Evolutionary conservation across 2,888 invertebrate genomes (phyloP).

Genomic region (Adineta ricciae): DNA sequence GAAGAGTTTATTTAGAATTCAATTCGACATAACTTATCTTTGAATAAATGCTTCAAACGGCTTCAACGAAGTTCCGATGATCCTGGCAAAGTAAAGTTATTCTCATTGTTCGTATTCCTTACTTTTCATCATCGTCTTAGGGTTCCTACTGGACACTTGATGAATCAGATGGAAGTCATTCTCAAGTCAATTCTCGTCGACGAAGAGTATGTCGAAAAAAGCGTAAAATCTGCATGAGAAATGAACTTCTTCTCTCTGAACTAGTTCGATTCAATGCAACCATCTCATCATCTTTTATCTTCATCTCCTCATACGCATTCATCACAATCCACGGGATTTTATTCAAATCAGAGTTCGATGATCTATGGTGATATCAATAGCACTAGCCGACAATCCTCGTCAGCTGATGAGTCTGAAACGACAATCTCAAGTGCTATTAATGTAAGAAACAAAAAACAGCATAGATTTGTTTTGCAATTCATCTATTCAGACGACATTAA

Average conservation of each 20-base stretch:
- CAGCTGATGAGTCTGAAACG: neutral
- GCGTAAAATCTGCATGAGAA: neutral
- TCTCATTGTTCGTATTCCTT: constrained; percentile 5
- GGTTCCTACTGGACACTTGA: constrained; percentile 53
- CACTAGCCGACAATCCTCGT: neutral
- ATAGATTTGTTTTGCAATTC: neutral
- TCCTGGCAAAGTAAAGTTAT: constrained; percentile 58
- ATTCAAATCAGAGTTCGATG: neutral
- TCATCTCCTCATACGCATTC: neutral
- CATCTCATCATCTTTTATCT: neutral
- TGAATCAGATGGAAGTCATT: neutral
- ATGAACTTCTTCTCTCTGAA: neutral
- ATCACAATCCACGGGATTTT: neutral
- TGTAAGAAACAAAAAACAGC: neutral
- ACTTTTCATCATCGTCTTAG: constrained; percentile 39
- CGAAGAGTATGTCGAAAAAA: neutral
- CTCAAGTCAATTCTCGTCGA: neutral
- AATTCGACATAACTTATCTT: constrained; percentile 62
- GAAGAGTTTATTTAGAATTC: constrained; percentile 56
- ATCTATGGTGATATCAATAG: neutral
- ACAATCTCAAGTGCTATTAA: neutral
- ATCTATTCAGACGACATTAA: neutral
- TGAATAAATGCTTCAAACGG: constrained; percentile 65
- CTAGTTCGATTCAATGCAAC: neutral
- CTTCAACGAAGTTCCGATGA: constrained; percentile 64